Evolutionary conservation across 2,113 vertebrate species (phyloP).

Genomic region (Lophius piscatorius): DNA sequence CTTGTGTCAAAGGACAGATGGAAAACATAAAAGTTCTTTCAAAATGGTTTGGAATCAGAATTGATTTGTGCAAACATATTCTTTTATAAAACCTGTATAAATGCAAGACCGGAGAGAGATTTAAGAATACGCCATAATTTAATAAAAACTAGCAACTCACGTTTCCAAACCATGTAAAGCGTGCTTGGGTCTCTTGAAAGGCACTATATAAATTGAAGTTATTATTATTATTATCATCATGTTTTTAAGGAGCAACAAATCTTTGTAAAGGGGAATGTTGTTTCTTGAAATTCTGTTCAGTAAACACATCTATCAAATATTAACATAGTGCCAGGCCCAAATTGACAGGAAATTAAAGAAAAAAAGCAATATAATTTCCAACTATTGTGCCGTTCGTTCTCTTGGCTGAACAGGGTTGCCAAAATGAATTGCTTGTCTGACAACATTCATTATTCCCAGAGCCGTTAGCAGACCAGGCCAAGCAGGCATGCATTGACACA

Average conservation of each 20-base stretch:
- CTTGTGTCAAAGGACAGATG: no score
- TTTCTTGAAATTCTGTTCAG: background rate
- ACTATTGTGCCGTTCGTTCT: constrained; percentile 53
- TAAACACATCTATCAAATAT: constrained; percentile 53
- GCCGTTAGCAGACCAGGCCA: constrained; percentile 48
- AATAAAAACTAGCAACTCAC: no score
- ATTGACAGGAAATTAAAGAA: constrained; percentile 73
- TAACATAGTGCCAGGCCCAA: constrained; percentile 31
- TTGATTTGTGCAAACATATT: background rate
- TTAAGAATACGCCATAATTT: no score
- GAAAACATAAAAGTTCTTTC: no score
- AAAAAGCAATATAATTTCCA: constrained; percentile 54
- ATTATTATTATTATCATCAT: no score
- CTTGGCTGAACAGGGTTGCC: constrained; percentile 57
- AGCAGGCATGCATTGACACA: constrained; percentile 39
- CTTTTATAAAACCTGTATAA: no score
- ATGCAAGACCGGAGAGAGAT: no score
- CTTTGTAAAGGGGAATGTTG: background rate
- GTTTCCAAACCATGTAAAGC: no score
- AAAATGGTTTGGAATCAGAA: constrained; percentile 27
- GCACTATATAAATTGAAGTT: no score
- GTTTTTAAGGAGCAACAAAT: no score
- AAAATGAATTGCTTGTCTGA: constrained; percentile 56
- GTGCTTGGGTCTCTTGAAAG: no score
- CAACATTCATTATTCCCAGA: constrained; percentile 52